These are phyloP conservation scores for Lepus americanus DNA, from an alignment of 2,113 vertebrate genomes.

Conservation along the genomic window DNA sequence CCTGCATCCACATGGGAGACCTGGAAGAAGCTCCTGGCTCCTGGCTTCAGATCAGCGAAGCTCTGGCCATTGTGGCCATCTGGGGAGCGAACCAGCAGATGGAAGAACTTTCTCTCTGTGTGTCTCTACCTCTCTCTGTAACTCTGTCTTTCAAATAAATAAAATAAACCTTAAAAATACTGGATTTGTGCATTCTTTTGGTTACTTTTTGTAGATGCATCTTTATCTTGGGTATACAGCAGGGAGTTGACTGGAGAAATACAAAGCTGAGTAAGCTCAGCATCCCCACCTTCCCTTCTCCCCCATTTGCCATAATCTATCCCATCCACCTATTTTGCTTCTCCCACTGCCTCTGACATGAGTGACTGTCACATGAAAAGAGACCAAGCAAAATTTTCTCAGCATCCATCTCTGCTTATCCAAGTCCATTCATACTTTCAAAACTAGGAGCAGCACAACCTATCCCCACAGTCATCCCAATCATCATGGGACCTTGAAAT, in stretches of 20 bases:
- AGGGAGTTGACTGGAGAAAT: slow-evolving; percentile 13
- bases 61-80: no score
- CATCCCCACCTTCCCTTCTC: background rate
- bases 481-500: background rate
- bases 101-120: no score
- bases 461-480: background rate
- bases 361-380: background rate
- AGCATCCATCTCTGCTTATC: background rate
- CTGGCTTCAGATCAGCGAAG: no score
- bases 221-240: background rate
- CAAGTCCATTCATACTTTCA: slow-evolving; percentile 21
- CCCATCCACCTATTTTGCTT: background rate
- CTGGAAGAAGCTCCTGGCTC: no score
- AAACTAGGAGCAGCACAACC: background rate
- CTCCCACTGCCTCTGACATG: background rate
- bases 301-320: background rate
- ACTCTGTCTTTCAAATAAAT: no score
- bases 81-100: no score
- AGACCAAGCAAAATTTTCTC: background rate
- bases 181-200: slow-evolving; percentile 18
- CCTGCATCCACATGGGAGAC: no score
- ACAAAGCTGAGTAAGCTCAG: background rate
- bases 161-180: no score
- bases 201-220: background rate
- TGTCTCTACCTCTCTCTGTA: no score